A percentile compares a stretch with the other conserved stretches of the same genome.
Conservation (phyloP, 2,113 vertebrate species). For the Bettongia penicillata region DNA sequence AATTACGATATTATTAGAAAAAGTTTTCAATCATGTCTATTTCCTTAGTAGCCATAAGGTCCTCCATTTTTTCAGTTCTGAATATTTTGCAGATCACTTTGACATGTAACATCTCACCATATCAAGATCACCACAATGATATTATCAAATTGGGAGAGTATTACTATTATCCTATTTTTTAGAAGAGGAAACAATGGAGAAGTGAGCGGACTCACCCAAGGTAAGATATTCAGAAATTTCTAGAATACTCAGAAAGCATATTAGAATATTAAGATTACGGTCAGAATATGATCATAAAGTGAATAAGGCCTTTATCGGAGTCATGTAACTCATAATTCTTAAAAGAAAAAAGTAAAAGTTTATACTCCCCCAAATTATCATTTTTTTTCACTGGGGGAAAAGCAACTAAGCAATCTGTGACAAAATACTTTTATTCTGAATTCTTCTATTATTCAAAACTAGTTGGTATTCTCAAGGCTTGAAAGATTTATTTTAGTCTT, state of each 20-base stretch:
- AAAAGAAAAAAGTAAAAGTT: not conserved
- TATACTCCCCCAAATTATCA: not conserved
- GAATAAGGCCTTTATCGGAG: not conserved
- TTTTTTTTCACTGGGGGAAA: not conserved
- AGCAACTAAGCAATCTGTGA: not conserved
- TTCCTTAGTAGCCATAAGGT: not conserved
- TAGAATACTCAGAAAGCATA: not conserved
- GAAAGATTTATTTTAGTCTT: not conserved
- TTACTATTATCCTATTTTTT: not conserved
- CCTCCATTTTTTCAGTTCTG: not conserved
- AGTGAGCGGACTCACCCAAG: not conserved
- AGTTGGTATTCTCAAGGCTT: not conserved
- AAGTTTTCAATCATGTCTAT: not conserved
- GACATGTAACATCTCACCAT: not conserved
- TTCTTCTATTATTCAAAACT: not conserved
- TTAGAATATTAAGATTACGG: not conserved
- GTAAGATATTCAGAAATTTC: not conserved
- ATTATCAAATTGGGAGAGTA: not conserved
- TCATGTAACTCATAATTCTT: not conserved
- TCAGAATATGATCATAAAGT: not conserved
- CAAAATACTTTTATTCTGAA: not conserved
- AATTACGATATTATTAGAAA: not conserved
- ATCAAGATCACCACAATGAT: not conserved
- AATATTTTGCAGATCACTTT: not conserved
- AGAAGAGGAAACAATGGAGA: not conserved